Base-by-base conservation (phyloP, 2,888 invertebrate genomes). In the Sinohyriopsis cumingii region DNA sequence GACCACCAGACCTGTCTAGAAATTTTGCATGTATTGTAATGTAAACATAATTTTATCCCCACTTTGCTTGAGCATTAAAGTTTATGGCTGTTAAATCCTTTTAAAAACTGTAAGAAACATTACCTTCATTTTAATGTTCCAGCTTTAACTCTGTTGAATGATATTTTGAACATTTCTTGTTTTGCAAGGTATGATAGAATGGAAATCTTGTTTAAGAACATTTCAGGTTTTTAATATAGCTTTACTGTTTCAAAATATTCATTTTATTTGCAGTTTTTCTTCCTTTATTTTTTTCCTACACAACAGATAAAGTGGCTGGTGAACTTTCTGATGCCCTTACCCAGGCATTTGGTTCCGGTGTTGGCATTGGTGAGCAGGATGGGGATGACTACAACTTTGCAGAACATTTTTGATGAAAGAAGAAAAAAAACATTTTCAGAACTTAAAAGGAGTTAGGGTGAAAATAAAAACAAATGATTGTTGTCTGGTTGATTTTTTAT, bases 241-340 rank as follows among this genome's bases (percentile, higher is more conserved):
- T 1, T 15, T 45, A 12, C 45, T 45, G 45, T 45, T 45, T 45
- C 45, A 45, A 45, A 45, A 45, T 45, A 15, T 45, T 45, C 15
- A 25, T 60, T 12, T 53, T 45, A 20, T 12, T 33, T 22, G 28
- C 19, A 60, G 25, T 60, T 18, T n/a, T 24, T 25, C n/a, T 18
- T 22, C 18, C 12, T 65, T 57, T 62, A 55, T 59, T 22, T 63
- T 63, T 54, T 45, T 45, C 15, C 15, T 5, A 45, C 45, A 12
- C 45, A 15, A 45, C 81, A 86, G 86, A 84, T 77, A 80, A 77
- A 69, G 72, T 87, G n/a, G 84, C 86, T 25, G 80, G 79, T 1
- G 79, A 79, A 22, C 71, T 87, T 45, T 85, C 86, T 45, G 80
- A 83, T 73, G 83, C 83, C 0, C 59, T 87, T 65, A 72, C 77